These are phyloP conservation scores for Chinchilla lanigera DNA, from an alignment of 2,113 vertebrate species.

Conservation along the genomic window DNA sequence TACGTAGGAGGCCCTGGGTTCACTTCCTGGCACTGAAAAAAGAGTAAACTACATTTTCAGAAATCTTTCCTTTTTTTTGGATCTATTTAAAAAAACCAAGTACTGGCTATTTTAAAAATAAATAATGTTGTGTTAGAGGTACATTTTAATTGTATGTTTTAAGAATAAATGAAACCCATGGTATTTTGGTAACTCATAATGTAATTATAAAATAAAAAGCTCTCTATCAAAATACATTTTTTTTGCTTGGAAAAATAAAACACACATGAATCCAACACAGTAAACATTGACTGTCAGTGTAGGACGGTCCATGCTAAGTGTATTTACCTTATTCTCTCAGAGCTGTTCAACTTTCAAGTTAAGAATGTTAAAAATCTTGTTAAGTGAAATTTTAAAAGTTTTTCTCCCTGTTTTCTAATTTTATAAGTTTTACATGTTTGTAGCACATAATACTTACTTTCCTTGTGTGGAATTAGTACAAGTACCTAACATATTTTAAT, in stretches of 20 bases:
- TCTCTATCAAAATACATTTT: constrained; percentile 87
- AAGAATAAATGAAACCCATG: constrained; percentile 82
- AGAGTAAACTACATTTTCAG: neutral
- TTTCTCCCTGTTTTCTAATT: neutral
- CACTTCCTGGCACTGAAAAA: too few relatives aligned
- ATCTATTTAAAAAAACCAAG: constrained; percentile 82
- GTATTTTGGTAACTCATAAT: constrained; percentile 85
- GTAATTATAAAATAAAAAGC: constrained; percentile 88
- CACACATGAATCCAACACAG: constrained; percentile 83
- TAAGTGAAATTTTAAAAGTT: neutral
- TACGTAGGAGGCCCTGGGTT: too few relatives aligned
- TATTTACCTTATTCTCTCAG: constrained; percentile 77
- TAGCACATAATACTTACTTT: too few relatives aligned
- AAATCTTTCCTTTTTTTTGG: constrained; percentile 62
- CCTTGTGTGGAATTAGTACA: too few relatives aligned
- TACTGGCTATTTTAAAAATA: constrained; percentile 76
- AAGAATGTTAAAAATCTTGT: constrained; percentile 58
- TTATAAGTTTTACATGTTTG: too few relatives aligned
- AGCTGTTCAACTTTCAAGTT: constrained; percentile 85
- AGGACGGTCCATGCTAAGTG: constrained; percentile 82
- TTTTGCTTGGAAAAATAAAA: constrained; percentile 87
- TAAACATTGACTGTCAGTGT: constrained; percentile 84
- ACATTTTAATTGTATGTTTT: constrained; percentile 82
- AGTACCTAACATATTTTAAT: too few relatives aligned
- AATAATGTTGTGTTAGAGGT: constrained; percentile 78